Percentiles rank a stretch among this genome's conserved stretches.
Conservation (phyloP, 2,797 vertebrate genomes). For the Acrocephalus scirpaceus region DNA sequence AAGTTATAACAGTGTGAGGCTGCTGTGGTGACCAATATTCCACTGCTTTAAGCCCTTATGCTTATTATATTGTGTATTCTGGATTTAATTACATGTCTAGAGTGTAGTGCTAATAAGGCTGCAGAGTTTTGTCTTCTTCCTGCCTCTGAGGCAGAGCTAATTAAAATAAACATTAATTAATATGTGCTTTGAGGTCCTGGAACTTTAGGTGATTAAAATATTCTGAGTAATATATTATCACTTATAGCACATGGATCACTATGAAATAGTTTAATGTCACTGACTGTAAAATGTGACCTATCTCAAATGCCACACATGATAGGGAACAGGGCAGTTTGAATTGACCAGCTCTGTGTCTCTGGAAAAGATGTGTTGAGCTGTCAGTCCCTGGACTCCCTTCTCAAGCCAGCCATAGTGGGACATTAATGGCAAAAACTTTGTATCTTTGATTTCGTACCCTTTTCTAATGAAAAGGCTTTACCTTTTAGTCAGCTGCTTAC, state of each 20-base stretch:
- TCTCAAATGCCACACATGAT: neutral
- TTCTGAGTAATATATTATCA: slow-evolving; percentile 48
- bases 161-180: slow-evolving; percentile 63
- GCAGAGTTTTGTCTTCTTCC: slow-evolving; percentile 2
- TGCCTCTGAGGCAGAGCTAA: slow-evolving; percentile 36
- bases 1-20: neutral
- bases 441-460: neutral
- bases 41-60: neutral
- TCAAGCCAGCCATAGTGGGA: neutral
- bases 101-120: neutral
- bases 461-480: neutral
- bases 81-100: slow-evolving; percentile 31
- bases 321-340: neutral
- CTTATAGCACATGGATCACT: neutral
- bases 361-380: neutral
- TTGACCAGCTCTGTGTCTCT: neutral
- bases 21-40: slow-evolving; percentile 4
- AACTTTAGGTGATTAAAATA: slow-evolving; percentile 56
- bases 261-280: slow-evolving; percentile 19
- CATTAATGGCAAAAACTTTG: neutral
- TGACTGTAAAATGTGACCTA: neutral
- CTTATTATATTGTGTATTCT: neutral
- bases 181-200: slow-evolving; percentile 21
- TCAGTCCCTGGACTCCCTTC: neutral
- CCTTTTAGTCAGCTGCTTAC: neutral